phyloP scores from a whole-genome alignment of 1,140 invertebrate genomes.

The Fopius arisanus region DNA sequence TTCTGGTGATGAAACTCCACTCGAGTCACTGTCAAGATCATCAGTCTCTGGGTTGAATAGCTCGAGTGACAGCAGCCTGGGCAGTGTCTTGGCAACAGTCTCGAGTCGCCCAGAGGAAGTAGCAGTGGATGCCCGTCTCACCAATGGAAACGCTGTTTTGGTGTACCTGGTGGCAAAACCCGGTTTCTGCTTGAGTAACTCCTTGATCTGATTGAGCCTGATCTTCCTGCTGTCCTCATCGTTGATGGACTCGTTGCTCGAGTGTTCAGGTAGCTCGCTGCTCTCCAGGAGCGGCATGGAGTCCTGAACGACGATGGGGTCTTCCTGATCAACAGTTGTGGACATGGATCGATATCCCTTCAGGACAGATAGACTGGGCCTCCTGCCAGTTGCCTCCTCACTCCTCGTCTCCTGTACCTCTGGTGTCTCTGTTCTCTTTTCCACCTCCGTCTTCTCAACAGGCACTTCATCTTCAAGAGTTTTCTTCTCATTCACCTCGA shows the following conservation, averaged over 20 bases:
- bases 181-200: constrained; percentile 71
- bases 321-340: not conserved
- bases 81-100: constrained; percentile 67
- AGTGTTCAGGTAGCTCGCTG: constrained; percentile 3
- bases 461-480: not conserved
- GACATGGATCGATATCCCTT: constrained; percentile 1
- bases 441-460: not conserved
- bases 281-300: not conserved
- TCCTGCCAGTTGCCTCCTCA: not conserved
- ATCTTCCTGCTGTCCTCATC: constrained; percentile 65
- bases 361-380: not conserved
- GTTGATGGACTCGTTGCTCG: constrained; percentile 28
- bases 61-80: constrained; percentile 80
- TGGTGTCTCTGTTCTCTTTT: not conserved
- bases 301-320: not conserved
- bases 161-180: constrained; percentile 58
- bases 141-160: constrained; percentile 67
- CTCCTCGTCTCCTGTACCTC: not conserved
- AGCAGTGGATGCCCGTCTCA: constrained; percentile 67
- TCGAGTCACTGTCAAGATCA: constrained; percentile 88
- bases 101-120: constrained; percentile 63
- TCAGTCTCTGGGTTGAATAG: constrained; percentile 90
- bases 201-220: constrained; percentile 73
- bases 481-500: not conserved
- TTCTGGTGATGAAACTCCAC: constrained; percentile 85